phyloP scores from a whole-genome alignment of 2,888 invertebrate genomes.

The Leptinotarsa rubiginosa region DNA sequence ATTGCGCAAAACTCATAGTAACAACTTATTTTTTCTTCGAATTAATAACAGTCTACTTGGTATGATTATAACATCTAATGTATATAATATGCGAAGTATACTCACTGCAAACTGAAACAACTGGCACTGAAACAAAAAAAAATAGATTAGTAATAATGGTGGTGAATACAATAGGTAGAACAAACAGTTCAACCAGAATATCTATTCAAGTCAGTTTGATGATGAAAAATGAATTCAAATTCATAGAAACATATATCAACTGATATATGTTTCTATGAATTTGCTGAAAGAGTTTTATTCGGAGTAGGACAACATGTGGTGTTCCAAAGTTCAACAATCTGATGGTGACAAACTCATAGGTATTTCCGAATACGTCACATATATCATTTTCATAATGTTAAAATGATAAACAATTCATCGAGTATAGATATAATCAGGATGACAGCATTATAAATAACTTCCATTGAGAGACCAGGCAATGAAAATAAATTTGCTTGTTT shows the following conservation, averaged over 20 bases:
- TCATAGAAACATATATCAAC: too few relatives aligned
- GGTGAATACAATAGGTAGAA: too few relatives aligned
- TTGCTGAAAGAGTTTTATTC: too few relatives aligned
- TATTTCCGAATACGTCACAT: background rate
- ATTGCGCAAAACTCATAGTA: background rate
- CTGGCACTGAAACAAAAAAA: conserved; percentile 62
- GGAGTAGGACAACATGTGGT: too few relatives aligned
- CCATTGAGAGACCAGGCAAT: too few relatives aligned
- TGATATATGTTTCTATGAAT: too few relatives aligned
- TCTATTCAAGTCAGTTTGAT: too few relatives aligned
- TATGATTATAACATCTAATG: background rate
- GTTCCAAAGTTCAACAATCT: background rate
- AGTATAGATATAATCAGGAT: too few relatives aligned
- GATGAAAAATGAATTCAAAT: too few relatives aligned
- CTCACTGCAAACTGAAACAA: conserved; percentile 64
- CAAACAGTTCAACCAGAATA: too few relatives aligned
- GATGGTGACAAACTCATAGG: background rate
- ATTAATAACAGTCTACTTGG: background rate
- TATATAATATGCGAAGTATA: conserved; percentile 33
- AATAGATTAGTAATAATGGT: conserved; percentile 26
- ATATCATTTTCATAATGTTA: background rate
- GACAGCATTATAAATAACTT: too few relatives aligned
- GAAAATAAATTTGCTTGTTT: too few relatives aligned
- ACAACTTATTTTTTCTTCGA: background rate
- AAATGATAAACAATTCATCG: background rate